These are phyloP conservation scores for Camponotus pennsylvanicus DNA, from an alignment of 1,140 invertebrate species.

Conservation along the genomic window DNA sequence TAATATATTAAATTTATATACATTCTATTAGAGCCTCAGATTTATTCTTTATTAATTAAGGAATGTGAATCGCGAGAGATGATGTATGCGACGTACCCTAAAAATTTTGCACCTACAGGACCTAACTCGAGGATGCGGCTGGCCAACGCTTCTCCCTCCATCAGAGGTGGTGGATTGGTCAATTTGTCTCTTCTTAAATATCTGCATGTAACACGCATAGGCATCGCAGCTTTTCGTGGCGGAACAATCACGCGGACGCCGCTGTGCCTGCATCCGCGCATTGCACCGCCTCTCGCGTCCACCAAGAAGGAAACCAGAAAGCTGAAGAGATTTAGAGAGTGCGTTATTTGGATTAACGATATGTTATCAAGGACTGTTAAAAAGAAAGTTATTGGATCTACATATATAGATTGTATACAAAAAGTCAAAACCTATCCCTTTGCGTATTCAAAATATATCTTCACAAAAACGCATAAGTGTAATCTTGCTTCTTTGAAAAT, in stretches of 20 bases:
- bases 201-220: slow-evolving; percentile 97
- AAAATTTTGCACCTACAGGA: slow-evolving; percentile 97
- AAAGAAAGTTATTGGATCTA: slow-evolving; percentile 54
- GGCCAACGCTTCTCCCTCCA: slow-evolving; percentile 98
- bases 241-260: slow-evolving; percentile 98
- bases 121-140: slow-evolving; percentile 97
- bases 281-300: slow-evolving; percentile 97
- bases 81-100: slow-evolving; percentile 89
- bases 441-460: background rate
- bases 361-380: slow-evolving; percentile 18
- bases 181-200: slow-evolving; percentile 93
- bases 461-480: background rate
- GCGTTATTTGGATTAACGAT: background rate
- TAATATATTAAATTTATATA: too few relatives aligned
- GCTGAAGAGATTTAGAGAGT: slow-evolving; percentile 85
- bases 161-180: slow-evolving; percentile 95
- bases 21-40: too few relatives aligned
- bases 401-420: slow-evolving; percentile 41
- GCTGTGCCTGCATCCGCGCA: slow-evolving; percentile 98
- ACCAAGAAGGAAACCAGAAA: slow-evolving; percentile 99
- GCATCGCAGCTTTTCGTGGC: slow-evolving; percentile 96
- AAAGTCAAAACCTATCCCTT: slow-evolving; percentile 36
- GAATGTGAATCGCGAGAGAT: background rate
- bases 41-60: too few relatives aligned
- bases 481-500: background rate